Evolutionary conservation across 2,797 vertebrate species (phyloP), one percentile per base, ranked within the genome.

Genomic region (Melopsittacus undulatus): DNA sequence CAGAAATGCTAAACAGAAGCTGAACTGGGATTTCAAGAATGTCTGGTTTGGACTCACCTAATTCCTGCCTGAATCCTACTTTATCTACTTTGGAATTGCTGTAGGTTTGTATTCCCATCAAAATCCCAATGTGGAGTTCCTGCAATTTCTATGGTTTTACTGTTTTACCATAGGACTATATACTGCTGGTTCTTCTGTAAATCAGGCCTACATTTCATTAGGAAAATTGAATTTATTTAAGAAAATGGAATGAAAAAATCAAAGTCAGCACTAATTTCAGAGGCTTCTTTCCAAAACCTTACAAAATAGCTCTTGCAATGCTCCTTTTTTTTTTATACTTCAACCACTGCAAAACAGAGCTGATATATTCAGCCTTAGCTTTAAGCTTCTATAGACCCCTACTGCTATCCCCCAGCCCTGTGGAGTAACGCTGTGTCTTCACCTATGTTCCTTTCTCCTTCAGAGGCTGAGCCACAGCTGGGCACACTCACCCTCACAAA

Each of bases 391-490:
- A 1, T n/a, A 54, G 30, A 21, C 16, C 22, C 34, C 5, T 26
- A 3, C 3, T 17, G 26, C 54, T 51, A 11, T 22, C 10, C 63
- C 36, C 18, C 22, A 5, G 4, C n/a, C 11, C 79, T 26, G 1
- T 4, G 2, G 80, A 75, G 70, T 90, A 78, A 96, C 1, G 7
- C 87, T 70, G 24, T 95, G 63, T 96, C 57, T 84, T 92, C 91
- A 61, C 92, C 95, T 66, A 23, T 96, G 87, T 97, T 96, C 98
- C 97, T 98, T 93, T 98, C 96, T 97, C 96, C 97, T 98, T 97
- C 96, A 99, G 99, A 99, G 97, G 98, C 98, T 43, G 98, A 98
- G 96, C 98, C 98, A 90, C 97, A 97, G 97, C 97, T 99, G 98
- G 98, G 98, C 94, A 96, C 56, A 54, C 87, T 99, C 97, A 94